phyloP scores from a whole-genome alignment of 2,797 vertebrate species.

The Anolis apletophallus region DNA sequence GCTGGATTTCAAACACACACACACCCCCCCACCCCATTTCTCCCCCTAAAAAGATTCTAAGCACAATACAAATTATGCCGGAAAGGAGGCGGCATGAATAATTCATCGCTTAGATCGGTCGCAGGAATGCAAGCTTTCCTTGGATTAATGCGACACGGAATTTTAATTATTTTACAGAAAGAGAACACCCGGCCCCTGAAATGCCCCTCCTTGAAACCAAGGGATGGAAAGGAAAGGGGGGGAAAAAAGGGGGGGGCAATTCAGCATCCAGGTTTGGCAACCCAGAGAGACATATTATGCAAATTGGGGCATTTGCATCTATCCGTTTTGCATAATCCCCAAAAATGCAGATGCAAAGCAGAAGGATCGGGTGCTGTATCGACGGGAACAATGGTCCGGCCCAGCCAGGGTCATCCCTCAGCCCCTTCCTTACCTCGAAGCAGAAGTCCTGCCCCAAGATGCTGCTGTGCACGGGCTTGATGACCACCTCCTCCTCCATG shows the following conservation, averaged over 20 bases:
- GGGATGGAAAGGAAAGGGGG: no score
- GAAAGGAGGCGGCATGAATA: not conserved
- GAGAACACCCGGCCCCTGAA: not conserved
- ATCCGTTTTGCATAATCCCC: not conserved
- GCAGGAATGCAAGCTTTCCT: not conserved
- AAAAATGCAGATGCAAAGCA: not conserved
- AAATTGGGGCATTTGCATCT: not conserved
- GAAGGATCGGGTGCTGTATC: not conserved
- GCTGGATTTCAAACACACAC: not conserved
- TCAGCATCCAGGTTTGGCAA: not conserved
- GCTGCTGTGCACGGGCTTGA: conserved; percentile 98
- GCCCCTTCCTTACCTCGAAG: conserved; percentile 79
- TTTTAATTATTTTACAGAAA: not conserved
- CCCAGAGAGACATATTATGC: not conserved
- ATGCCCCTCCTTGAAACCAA: not conserved
- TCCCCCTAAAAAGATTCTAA: not conserved
- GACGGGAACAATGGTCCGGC: no score
- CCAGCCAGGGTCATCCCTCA: no score
- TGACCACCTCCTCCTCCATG: conserved; percentile 98
- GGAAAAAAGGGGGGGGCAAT: not conserved
- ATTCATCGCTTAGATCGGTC: not conserved
- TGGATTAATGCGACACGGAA: not conserved
- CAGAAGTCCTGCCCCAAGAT: conserved; percentile 97
- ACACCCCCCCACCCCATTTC: no score
- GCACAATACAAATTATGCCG: not conserved